phyloP scores from a whole-genome alignment of 2,888 invertebrate genomes.

The Lasioglossum zephyrum region DNA sequence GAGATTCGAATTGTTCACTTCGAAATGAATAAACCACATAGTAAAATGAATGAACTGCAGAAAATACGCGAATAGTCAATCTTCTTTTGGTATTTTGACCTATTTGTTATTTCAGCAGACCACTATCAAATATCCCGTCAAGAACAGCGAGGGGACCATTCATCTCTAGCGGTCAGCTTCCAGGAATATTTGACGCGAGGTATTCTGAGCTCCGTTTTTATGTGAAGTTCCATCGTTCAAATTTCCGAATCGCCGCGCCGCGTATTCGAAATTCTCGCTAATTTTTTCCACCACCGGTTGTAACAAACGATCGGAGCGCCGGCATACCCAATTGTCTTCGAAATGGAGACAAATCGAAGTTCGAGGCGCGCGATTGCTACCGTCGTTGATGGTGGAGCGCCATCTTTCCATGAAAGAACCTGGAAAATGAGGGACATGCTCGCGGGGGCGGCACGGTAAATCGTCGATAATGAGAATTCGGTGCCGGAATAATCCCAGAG shows the following conservation, averaged over 20 bases:
- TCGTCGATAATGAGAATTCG: conserved; percentile 67
- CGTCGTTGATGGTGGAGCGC: background rate
- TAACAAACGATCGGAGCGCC: conserved; percentile 7
- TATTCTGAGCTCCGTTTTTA: background rate
- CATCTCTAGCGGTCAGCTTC: background rate
- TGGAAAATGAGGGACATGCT: conserved; percentile 17
- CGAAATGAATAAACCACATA: background rate
- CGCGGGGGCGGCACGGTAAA: conserved; percentile 33
- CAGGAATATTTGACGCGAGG: background rate
- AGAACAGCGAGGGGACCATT: background rate
- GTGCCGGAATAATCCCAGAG: conserved; percentile 57
- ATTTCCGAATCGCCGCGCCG: background rate
- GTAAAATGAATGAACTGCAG: background rate
- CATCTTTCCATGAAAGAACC: conserved; percentile 7
- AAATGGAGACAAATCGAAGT: conserved; percentile 42
- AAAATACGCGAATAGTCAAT: background rate
- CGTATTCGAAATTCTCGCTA: background rate
- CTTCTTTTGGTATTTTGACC: background rate
- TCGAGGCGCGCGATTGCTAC: conserved; percentile 29
- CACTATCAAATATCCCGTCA: background rate
- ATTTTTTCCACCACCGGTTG: background rate
- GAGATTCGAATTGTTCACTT: too few species aligned
- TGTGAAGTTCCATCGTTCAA: background rate
- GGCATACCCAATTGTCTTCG: conserved; percentile 27
- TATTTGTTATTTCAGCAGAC: background rate